Evolutionary conservation across 2,888 invertebrate species (phyloP), one percentile per base, ranked within the genome.

Genomic region (Papilio protenor): DNA sequence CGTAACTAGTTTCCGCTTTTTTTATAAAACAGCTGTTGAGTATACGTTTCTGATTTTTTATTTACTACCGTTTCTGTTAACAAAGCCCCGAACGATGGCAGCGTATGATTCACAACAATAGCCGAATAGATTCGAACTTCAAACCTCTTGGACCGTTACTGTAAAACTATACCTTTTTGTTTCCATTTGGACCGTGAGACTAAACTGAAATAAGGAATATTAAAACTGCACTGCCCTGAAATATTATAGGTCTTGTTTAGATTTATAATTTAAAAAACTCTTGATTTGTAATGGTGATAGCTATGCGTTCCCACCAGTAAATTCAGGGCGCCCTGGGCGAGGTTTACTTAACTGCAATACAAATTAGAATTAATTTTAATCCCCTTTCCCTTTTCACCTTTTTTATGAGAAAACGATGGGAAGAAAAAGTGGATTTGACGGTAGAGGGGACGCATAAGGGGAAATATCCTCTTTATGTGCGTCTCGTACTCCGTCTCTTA

Each of bases 151-250:
- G 64, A 64, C 64, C 64, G 64, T 64, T 64, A 40, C 64, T 23
- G 64, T 64, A 21, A 33, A 64, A 64, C 64, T 64, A 64, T 64
- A 33, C 64, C 40, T 64, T 64, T 40, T 64, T 64, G 64, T 64
- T 64, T 64, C 33, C 64, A 64, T 64, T 64, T 64, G 33, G 64
- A 64, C 64, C 64, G 64, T 64, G 64, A 64, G 64, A 64, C 64
- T 64, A 64, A 64, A 18, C 64, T 64, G 33, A 64, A 64, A 64
- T 64, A 64, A 64, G 33, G 18, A 40, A 33, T 64, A 64, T 33
- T 64, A 33, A 64, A 40, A 64, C 18, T 64, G 14, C 40, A 21
- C n/a, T 0, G 0, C 18, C 18, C 21, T 33, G 16, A 16, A 21
- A 8, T 33, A n/a, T 33, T 66, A 11, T 66, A 18, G 10, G 5